Conservation (phyloP, 2,113 vertebrate species). For the Dipodomys ordii region DNA sequence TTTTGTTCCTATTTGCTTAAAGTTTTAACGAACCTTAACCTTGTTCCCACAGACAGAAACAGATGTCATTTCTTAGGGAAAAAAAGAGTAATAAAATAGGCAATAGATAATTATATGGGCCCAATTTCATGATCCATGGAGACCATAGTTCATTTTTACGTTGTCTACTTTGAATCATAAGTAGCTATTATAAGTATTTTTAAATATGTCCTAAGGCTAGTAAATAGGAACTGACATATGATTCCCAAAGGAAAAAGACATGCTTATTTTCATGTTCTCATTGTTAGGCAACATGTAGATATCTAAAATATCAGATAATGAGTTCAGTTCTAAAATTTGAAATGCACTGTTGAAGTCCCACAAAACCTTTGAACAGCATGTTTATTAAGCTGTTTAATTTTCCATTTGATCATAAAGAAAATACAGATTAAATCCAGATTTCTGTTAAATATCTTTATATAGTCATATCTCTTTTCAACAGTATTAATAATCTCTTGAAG, state of each 20-base stretch:
- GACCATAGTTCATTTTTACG: constrained; percentile 61
- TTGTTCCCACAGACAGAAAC: constrained; percentile 14
- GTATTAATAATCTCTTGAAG: constrained; percentile 43
- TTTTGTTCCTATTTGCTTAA: constrained; percentile 50
- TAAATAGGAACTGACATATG: constrained; percentile 53
- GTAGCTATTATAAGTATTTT: constrained; percentile 47
- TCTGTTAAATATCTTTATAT: constrained; percentile 32
- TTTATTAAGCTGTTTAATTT: constrained; percentile 71
- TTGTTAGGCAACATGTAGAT: constrained; percentile 51
- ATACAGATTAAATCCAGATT: constrained; percentile 59
- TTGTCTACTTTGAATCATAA: constrained; percentile 61
- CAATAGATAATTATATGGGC: constrained; percentile 18
- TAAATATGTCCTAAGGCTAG: constrained; percentile 56
- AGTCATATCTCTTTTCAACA: constrained; percentile 3
- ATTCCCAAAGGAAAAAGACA: constrained; percentile 54
- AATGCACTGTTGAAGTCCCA: constrained; percentile 50
- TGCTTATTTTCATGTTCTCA: constrained; percentile 49
- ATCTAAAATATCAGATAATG: constrained; percentile 63
- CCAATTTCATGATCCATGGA: constrained; percentile 50
- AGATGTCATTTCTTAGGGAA: neutral
- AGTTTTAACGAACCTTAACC: constrained; percentile 21
- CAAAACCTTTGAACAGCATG: constrained; percentile 38
- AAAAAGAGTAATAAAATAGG: constrained; percentile 30
- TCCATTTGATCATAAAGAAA: constrained; percentile 68
- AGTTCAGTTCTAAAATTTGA: constrained; percentile 66